These are phyloP conservation scores for Perognathus longimembris DNA, from an alignment of 2,113 vertebrate species.

Conservation along the genomic window DNA sequence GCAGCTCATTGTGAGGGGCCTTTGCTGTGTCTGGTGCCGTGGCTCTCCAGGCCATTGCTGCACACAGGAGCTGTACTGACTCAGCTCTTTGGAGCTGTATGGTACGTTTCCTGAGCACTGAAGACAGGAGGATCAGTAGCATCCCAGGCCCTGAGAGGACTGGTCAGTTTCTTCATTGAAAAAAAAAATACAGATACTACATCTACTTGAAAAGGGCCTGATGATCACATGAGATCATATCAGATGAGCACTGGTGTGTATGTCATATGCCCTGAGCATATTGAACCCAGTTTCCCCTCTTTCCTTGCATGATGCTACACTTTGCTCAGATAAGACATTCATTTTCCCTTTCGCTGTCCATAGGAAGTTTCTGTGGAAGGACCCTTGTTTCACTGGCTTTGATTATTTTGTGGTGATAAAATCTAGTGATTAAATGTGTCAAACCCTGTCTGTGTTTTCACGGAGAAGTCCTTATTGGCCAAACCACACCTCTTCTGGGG, in stretches of 20 bases:
- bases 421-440: slow-evolving; percentile 17
- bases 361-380: neutral
- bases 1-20: too few species aligned
- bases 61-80: too few species aligned
- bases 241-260: neutral
- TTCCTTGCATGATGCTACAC: neutral
- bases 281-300: neutral
- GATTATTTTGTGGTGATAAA: slow-evolving; percentile 26
- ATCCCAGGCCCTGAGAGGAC: neutral
- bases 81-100: neutral
- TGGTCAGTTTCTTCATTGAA: neutral
- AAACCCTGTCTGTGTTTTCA: neutral
- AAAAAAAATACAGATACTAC: neutral
- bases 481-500: neutral
- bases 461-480: slow-evolving; percentile 23
- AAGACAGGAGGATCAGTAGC: neutral
- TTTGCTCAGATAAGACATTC: too few species aligned
- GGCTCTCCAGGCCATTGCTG: neutral
- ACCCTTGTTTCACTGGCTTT: neutral
- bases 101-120: neutral
- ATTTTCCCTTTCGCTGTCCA: neutral
- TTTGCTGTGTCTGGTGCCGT: neutral
- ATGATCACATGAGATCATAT: neutral
- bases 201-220: neutral
- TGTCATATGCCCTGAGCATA: neutral